These are phyloP conservation scores for Corbicula japonica DNA, from an alignment of 2,888 invertebrate species.

Conservation along the genomic window DNA sequence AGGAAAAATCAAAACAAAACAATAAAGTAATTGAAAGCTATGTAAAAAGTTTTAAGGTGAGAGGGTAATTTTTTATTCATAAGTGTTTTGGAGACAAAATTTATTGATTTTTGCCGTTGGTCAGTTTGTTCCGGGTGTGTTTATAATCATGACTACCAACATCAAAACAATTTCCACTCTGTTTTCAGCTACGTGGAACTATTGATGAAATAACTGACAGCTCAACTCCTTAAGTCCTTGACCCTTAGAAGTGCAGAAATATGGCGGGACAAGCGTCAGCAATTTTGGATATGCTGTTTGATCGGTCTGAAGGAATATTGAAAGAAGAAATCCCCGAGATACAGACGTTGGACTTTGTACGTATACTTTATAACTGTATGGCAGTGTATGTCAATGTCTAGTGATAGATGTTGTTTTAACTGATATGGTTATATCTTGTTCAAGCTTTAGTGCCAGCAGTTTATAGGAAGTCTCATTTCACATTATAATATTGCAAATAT, in stretches of 20 bases:
- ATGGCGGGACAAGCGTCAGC: slow-evolving; percentile 63
- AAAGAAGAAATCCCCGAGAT: slow-evolving; percentile 72
- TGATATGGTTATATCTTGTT: neutral
- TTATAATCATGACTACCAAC: slow-evolving; percentile 16
- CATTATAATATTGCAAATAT: neutral
- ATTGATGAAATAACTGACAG: slow-evolving; percentile 47
- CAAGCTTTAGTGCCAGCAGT: neutral
- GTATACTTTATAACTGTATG: slow-evolving; percentile 25
- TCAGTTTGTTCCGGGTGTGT: neutral
- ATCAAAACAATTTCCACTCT: slow-evolving; percentile 15
- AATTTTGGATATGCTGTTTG: slow-evolving; percentile 82
- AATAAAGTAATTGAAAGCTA: neutral
- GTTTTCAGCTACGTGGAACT: slow-evolving; percentile 61
- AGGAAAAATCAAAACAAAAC: slow-evolving; percentile 4
- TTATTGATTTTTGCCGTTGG: neutral
- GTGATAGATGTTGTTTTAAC: neutral
- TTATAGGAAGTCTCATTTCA: neutral
- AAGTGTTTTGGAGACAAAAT: slow-evolving; percentile 6
- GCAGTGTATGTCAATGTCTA: neutral
- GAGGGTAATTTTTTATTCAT: slow-evolving; percentile 2
- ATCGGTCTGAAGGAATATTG: slow-evolving; percentile 77
- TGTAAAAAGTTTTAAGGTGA: neutral
- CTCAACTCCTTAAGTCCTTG: slow-evolving; percentile 11
- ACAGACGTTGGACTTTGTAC: slow-evolving; percentile 72
- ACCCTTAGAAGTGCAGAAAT: slow-evolving; percentile 31